A percentile compares a stretch with the other conserved stretches of the same genome.
Conservation (phyloP, 2,888 invertebrate genomes). For the Catocala nupta region DNA sequence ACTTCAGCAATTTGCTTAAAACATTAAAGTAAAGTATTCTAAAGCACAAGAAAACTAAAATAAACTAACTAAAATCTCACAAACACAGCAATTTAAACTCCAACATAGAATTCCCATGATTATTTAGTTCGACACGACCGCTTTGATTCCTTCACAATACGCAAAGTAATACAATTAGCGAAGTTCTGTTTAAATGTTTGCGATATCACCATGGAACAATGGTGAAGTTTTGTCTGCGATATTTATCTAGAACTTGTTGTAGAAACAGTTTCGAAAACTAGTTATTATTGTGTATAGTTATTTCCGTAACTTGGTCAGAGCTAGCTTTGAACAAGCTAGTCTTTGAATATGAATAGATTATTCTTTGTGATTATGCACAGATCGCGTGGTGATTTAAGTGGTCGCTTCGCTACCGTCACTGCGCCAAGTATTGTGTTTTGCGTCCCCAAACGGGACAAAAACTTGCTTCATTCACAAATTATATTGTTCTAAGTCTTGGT, state of each 20-base stretch:
- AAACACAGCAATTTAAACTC: too few species aligned
- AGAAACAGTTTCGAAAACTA: slow-evolving; percentile 2
- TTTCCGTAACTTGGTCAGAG: slow-evolving; percentile 5
- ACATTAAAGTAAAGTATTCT: too few species aligned
- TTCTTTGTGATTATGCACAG: too few species aligned
- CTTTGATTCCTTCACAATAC: slow-evolving; percentile 4
- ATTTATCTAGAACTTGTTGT: slow-evolving; percentile 1
- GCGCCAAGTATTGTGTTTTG: too few species aligned
- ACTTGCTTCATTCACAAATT: too few species aligned
- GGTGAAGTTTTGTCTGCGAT: neutral
- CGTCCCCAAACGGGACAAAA: too few species aligned
- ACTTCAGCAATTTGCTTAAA: too few species aligned
- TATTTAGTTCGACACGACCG: neutral
- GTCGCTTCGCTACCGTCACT: too few species aligned
- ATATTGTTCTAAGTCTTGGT: too few species aligned
- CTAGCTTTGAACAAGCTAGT: neutral
- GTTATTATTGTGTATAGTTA: slow-evolving; percentile 18
- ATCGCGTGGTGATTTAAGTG: too few species aligned
- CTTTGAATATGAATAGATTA: neutral
- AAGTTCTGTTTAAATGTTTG: slow-evolving; percentile 6
- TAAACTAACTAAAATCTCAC: too few species aligned
- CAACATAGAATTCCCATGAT: neutral
- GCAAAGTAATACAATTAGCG: neutral
- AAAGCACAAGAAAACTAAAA: too few species aligned
- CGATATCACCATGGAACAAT: slow-evolving; percentile 13